Evolutionary conservation across 2,113 vertebrate genomes (phyloP).

Genomic region (Scortum barcoo): DNA sequence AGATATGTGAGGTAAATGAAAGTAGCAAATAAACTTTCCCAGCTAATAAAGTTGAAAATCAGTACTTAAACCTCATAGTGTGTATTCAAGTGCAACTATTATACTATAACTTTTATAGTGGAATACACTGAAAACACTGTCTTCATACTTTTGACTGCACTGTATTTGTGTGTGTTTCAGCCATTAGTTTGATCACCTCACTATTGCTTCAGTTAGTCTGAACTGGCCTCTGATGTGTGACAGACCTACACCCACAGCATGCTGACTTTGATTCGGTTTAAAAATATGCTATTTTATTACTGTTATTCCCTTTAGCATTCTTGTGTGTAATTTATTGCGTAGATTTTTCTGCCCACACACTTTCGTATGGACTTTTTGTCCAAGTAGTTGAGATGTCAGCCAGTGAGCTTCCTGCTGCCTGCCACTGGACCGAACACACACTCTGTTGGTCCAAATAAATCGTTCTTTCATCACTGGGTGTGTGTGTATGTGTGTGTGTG

Average conservation of each 20-base stretch:
- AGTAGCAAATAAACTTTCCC: neutral
- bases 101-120: neutral
- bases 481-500: conserved; percentile 38
- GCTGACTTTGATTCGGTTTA: neutral
- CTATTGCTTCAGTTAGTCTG: neutral
- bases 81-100: neutral
- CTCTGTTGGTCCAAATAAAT: conserved; percentile 79
- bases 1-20: neutral
- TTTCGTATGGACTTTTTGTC: conserved; percentile 45
- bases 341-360: conserved; percentile 31
- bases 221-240: neutral
- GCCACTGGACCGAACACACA: conserved; percentile 64
- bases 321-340: conserved; percentile 5
- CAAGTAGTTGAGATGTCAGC: conserved; percentile 64
- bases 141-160: neutral
- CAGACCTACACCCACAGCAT: neutral
- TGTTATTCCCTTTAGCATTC: conserved; percentile 15
- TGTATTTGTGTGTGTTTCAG: neutral
- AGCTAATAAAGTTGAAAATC: neutral
- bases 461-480: conserved; percentile 76
- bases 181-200: neutral
- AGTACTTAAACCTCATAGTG: neutral
- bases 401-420: conserved; percentile 64
- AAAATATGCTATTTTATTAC: neutral
- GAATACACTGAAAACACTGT: neutral